These are phyloP conservation scores for Heterotilapia buettikoferi DNA, from an alignment of 2,113 vertebrate species.

Conservation along the genomic window DNA sequence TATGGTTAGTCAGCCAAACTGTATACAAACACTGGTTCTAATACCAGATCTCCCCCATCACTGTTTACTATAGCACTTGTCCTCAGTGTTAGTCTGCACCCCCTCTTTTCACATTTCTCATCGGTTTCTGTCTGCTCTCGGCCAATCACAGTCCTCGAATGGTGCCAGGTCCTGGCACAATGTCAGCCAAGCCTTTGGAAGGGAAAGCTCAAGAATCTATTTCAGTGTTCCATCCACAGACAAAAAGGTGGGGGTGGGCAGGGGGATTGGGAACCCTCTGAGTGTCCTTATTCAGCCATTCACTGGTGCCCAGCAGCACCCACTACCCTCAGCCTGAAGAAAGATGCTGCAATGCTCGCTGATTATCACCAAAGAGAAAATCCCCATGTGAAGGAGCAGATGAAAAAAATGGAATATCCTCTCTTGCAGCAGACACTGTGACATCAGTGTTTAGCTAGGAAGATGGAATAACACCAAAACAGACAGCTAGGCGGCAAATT, in stretches of 20 bases:
- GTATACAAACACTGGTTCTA: background rate
- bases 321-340: background rate
- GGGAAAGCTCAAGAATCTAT: conserved; percentile 36
- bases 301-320: conserved; percentile 17
- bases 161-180: conserved; percentile 28
- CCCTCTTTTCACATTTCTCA: conserved; percentile 17
- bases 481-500: conserved; percentile 19
- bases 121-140: background rate
- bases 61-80: conserved; percentile 5
- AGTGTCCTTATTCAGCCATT: conserved; percentile 33
- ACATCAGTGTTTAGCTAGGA: conserved; percentile 42
- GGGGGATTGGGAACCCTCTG: background rate
- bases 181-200: conserved; percentile 13
- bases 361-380: conserved; percentile 45
- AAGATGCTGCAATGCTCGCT: background rate
- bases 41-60: background rate
- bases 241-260: conserved; percentile 7
- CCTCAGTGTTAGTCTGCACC: background rate
- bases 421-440: background rate
- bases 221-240: conserved; percentile 34
- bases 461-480: conserved; percentile 26
- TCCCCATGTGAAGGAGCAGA: background rate
- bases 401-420: conserved; percentile 5
- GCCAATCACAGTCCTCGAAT: conserved; percentile 1
- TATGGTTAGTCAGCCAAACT: background rate